Conservation (phyloP, 2,888 invertebrate species). For the Onthophagus sagittarius region DNA sequence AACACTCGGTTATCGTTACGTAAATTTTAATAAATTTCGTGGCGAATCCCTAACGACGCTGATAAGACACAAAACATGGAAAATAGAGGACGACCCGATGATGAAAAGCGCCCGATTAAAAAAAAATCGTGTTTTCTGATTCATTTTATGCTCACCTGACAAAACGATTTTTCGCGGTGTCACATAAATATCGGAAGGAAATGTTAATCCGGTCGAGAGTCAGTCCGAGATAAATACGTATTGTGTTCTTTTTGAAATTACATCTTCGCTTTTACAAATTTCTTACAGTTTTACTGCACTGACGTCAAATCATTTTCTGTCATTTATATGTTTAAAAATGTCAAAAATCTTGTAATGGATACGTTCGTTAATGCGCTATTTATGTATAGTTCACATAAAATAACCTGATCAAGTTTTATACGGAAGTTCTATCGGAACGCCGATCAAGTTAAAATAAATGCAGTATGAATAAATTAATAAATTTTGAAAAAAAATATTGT, state of each 20-base stretch:
- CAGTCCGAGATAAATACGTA: background rate
- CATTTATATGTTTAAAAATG: slow-evolving; percentile 22
- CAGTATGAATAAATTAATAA: too few species aligned
- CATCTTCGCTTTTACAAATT: background rate
- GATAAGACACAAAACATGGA: slow-evolving; percentile 5
- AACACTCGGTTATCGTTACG: background rate
- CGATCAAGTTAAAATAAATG: too few species aligned
- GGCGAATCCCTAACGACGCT: background rate
- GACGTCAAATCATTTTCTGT: slow-evolving; percentile 24
- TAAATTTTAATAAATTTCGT: background rate
- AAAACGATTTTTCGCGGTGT: background rate
- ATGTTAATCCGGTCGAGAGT: background rate
- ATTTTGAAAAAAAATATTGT: too few species aligned
- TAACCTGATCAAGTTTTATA: background rate
- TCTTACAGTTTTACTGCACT: slow-evolving; percentile 12
- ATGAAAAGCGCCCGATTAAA: background rate
- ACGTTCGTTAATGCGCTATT: background rate
- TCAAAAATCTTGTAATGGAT: slow-evolving; percentile 17
- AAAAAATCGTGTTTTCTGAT: background rate
- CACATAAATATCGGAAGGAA: slow-evolving; percentile 2
- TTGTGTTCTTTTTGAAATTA: background rate
- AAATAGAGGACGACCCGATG: background rate
- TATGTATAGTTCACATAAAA: background rate
- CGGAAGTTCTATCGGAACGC: background rate
- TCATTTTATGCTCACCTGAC: slow-evolving; percentile 2